Conservation (phyloP, 2,888 invertebrate species). For the Hyalella azteca region DNA sequence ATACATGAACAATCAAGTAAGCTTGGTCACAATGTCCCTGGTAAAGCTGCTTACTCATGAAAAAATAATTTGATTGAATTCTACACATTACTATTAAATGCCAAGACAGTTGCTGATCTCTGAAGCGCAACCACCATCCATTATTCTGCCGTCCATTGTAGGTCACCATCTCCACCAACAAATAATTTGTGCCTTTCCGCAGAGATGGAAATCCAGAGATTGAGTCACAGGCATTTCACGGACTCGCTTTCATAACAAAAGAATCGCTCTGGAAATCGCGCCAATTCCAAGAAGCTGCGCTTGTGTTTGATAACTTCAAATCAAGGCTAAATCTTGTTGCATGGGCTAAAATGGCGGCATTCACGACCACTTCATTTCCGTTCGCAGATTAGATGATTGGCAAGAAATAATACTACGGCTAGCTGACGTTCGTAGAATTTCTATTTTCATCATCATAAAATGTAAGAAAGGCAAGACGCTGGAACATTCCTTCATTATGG, state of each 20-base stretch:
- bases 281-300: neutral
- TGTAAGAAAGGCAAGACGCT: too few species aligned
- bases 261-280: neutral
- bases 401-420: too few species aligned
- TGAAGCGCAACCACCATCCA: neutral
- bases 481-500: too few species aligned
- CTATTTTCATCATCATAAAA: too few species aligned
- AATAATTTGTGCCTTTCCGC: slow-evolving; percentile 6
- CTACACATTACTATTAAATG: neutral
- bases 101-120: neutral
- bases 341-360: too few species aligned
- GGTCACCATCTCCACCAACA: slow-evolving; percentile 1
- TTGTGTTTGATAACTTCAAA: neutral
- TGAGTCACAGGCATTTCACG: neutral
- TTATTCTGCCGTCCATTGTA: slow-evolving; percentile 1
- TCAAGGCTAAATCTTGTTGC: neutral
- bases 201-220: neutral
- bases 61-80: neutral
- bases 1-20: too few species aligned
- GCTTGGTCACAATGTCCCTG: too few species aligned
- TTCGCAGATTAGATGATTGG: too few species aligned
- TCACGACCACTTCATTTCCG: neutral
- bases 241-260: neutral
- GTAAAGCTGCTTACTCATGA: neutral
- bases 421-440: too few species aligned